Conservation (phyloP, 2,113 vertebrate genomes). For the Gavialis gangeticus region DNA sequence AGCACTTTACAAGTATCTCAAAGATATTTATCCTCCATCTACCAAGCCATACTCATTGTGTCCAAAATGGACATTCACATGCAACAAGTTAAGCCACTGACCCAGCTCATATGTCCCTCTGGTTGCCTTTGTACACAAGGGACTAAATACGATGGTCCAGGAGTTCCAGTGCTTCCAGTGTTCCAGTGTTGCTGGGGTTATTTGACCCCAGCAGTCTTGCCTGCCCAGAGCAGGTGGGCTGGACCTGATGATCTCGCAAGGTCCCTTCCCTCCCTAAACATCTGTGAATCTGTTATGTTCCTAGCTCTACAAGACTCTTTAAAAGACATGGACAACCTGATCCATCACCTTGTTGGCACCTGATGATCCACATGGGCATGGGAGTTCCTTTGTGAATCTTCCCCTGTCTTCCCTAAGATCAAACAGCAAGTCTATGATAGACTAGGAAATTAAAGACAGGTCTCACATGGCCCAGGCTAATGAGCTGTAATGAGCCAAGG, state of each 20-base stretch:
- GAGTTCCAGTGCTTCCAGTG: background rate
- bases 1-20: background rate
- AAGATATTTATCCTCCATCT: background rate
- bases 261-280: too few species aligned
- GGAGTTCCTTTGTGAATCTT: background rate
- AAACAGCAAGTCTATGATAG: background rate
- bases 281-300: too few species aligned
- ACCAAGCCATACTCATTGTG: background rate
- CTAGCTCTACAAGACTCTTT: too few species aligned
- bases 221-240: too few species aligned
- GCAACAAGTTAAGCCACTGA: background rate
- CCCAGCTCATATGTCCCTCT: background rate
- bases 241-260: too few species aligned
- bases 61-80: background rate
- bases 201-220: too few species aligned
- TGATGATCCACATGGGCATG: too few species aligned
- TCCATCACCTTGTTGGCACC: too few species aligned
- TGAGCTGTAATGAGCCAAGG: background rate
- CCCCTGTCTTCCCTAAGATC: background rate
- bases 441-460: background rate
- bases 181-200: background rate
- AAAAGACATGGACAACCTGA: too few species aligned
- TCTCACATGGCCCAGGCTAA: background rate
- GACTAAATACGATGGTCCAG: background rate
- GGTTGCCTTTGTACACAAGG: background rate